A percentile compares a stretch with the other conserved stretches of the same genome.
Evolutionary conservation across 2,797 vertebrate species (phyloP).

Genomic region (Parotocinclus haroldoi): DNA sequence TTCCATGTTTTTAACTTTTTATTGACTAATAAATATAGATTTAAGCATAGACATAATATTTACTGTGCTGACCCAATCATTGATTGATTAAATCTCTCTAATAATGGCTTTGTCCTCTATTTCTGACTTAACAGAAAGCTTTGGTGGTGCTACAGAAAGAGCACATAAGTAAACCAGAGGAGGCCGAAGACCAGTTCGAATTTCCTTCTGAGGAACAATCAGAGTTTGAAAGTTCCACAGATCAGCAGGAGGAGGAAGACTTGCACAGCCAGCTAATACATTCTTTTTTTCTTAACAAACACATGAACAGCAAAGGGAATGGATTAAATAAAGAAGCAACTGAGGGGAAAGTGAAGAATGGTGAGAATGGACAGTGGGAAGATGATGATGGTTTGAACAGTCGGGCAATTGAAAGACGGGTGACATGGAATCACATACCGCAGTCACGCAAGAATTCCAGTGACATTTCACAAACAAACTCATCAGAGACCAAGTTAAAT

Average conservation of each 20-base stretch:
- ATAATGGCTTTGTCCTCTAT: slow-evolving; percentile 7
- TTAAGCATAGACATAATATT: too few relatives aligned
- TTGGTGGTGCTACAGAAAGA: slow-evolving; percentile 57
- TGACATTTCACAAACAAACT: slow-evolving; percentile 5
- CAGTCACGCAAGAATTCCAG: slow-evolving; percentile 21
- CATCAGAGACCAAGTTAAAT: slow-evolving; percentile 28
- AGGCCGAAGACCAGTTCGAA: slow-evolving; percentile 31
- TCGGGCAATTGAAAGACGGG: slow-evolving; percentile 34
- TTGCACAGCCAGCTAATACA: neutral
- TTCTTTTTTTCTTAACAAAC: neutral
- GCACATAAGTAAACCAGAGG: slow-evolving; percentile 49
- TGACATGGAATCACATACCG: slow-evolving; percentile 42
- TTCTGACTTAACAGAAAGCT: slow-evolving; percentile 53
- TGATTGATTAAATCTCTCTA: too few relatives aligned
- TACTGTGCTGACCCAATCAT: too few relatives aligned
- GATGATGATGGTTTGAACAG: slow-evolving; percentile 18
- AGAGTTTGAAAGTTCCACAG: slow-evolving; percentile 6
- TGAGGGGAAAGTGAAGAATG: neutral
- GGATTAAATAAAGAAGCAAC: slow-evolving; percentile 39
- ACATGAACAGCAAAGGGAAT: slow-evolving; percentile 9
- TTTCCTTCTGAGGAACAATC: slow-evolving; percentile 2
- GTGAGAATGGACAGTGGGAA: slow-evolving; percentile 28
- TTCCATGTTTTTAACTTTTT: too few relatives aligned
- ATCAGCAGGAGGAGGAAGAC: slow-evolving; percentile 23
- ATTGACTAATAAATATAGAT: too few relatives aligned